These are phyloP conservation scores for Lomographa bimaculata DNA, from an alignment of 2,888 invertebrate species.

Conservation along the genomic window DNA sequence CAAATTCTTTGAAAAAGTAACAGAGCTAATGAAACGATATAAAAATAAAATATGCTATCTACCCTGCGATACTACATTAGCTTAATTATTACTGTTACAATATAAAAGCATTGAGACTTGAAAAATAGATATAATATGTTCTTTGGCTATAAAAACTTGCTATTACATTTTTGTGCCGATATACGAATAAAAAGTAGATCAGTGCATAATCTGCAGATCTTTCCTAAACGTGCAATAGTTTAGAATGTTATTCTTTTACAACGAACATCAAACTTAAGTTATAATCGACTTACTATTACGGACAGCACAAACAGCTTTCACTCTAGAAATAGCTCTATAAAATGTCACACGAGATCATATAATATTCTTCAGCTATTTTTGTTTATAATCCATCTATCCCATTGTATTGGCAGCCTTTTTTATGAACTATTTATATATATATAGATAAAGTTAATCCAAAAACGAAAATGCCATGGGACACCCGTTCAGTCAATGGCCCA, in stretches of 20 bases:
- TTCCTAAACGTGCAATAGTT: conserved; percentile 25
- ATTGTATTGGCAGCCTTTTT: too few species aligned
- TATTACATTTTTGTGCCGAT: conserved; percentile 26
- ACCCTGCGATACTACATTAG: conserved; percentile 7
- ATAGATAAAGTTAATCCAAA: too few species aligned
- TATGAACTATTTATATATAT: too few species aligned
- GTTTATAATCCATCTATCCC: too few species aligned
- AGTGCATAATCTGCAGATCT: conserved; percentile 26
- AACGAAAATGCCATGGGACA: too few species aligned
- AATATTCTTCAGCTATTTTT: too few species aligned
- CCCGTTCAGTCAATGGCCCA: too few species aligned
- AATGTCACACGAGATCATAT: too few species aligned
- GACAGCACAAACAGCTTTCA: conserved; percentile 17
- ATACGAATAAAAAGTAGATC: conserved; percentile 28
- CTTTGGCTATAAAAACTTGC: conserved; percentile 21
- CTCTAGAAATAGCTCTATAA: too few species aligned
- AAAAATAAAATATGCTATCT: too few species aligned
- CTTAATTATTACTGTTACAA: not conserved
- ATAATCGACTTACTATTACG: conserved; percentile 10
- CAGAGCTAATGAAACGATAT: too few species aligned
- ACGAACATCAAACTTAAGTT: conserved; percentile 34
- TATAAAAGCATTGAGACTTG: conserved; percentile 21
- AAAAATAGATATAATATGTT: conserved; percentile 25
- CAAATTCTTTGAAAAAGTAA: too few species aligned
- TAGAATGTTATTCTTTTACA: conserved; percentile 24